Evolutionary conservation across 2,113 vertebrate genomes (phyloP).

Genomic region (Nasalis larvatus): DNA sequence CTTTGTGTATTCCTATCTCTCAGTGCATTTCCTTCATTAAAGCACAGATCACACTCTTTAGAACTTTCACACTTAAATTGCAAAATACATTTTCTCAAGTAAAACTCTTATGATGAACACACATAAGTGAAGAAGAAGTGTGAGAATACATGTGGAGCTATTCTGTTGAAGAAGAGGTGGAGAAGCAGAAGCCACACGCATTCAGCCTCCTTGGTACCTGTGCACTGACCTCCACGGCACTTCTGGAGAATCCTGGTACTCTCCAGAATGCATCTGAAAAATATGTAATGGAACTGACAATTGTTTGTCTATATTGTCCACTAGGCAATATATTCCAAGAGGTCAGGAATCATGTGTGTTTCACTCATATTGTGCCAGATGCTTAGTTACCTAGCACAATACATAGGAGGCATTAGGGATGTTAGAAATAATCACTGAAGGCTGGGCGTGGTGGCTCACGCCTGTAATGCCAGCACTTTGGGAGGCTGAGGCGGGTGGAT

Average conservation of each 20-base stretch:
- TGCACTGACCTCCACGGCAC: background rate
- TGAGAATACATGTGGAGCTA: background rate
- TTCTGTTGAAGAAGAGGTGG: background rate
- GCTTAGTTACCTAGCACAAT: background rate
- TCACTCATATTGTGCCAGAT: background rate
- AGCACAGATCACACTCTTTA: background rate
- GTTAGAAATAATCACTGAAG: background rate
- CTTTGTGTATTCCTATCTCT: background rate
- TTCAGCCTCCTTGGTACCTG: accelerated
- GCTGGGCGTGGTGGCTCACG: too few relatives aligned
- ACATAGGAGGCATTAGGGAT: background rate
- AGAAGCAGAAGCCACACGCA: background rate
- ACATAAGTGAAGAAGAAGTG: background rate
- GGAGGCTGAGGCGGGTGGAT: too few relatives aligned
- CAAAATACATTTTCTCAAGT: background rate
- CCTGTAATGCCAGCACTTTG: too few relatives aligned
- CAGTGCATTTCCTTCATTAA: background rate
- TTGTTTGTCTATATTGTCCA: background rate
- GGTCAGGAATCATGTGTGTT: background rate
- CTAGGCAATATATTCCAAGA: background rate
- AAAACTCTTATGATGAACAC: background rate
- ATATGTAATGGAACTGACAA: background rate
- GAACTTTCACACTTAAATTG: background rate
- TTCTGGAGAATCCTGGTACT: background rate
- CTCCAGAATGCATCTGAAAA: background rate